phyloP scores from a whole-genome alignment of 1,140 invertebrate genomes.

The Teleogryllus occipitalis region DNA sequence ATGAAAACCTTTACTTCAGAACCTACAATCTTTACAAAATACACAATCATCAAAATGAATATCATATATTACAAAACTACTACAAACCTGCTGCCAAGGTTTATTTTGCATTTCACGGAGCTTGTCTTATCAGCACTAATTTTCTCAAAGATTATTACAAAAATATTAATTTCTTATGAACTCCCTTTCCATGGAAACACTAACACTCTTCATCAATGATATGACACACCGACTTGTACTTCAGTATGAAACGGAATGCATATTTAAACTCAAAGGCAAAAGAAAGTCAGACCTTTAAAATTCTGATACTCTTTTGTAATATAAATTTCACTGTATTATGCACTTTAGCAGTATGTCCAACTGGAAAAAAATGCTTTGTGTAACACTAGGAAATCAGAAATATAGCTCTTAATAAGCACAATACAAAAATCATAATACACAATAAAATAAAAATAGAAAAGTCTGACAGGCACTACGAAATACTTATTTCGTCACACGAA shows the following conservation, averaged over 20 bases:
- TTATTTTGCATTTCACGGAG: not conserved
- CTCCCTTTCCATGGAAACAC: not conserved
- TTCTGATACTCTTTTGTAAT: not conserved
- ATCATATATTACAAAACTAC: not conserved
- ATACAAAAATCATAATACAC: not conserved
- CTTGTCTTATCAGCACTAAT: not conserved
- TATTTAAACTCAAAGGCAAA: not conserved
- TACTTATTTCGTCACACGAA: no score
- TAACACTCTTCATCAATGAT: not conserved
- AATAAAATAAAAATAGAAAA: not conserved
- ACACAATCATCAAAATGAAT: not conserved
- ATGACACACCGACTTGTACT: constrained; percentile 1
- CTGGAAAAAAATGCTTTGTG: no score
- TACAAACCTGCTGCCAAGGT: not conserved
- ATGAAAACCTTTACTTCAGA: no score
- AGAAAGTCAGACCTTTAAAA: not conserved
- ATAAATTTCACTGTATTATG: no score
- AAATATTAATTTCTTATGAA: not conserved
- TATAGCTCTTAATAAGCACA: not conserved
- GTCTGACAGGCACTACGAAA: not conserved
- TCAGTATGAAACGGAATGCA: not conserved
- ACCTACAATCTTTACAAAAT: not conserved
- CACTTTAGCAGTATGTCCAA: no score
- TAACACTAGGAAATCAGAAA: no score
- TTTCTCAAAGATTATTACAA: constrained; percentile 2